These are phyloP conservation scores for Dromas ardeola DNA, from an alignment of 2,113 vertebrate species.

Conservation along the genomic window DNA sequence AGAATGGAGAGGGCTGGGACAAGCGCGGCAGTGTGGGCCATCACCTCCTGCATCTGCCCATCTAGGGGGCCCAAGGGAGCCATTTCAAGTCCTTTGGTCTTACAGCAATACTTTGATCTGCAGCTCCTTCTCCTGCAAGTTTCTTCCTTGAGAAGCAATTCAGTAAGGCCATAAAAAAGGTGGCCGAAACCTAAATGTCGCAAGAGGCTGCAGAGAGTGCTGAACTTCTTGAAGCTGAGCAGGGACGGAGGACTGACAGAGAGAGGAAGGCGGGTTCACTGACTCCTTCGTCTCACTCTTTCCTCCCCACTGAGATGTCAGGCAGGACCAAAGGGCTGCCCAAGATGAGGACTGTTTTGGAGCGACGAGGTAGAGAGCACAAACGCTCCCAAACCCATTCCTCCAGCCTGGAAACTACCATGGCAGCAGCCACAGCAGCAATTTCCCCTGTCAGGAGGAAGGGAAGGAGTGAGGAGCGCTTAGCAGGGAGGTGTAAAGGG, in stretches of 20 bases:
- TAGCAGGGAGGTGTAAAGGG: slow-evolving; percentile 1
- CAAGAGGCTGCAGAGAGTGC: neutral
- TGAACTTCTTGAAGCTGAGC: neutral
- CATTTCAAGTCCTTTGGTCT: neutral
- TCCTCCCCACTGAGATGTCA: neutral
- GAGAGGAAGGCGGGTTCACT: neutral
- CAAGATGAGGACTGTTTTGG: neutral
- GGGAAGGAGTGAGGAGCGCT: neutral
- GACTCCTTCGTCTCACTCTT: neutral
- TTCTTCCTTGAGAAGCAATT: neutral
- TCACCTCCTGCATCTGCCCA: neutral
- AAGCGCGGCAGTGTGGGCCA: neutral
- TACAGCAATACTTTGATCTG: neutral
- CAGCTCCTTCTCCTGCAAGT: neutral
- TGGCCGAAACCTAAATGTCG: neutral
- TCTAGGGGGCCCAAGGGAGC: neutral
- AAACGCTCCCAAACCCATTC: neutral
- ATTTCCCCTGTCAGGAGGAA: neutral
- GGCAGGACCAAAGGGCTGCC: neutral
- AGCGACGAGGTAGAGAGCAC: rapidly evolving
- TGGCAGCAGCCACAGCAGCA: neutral
- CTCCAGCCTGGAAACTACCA: neutral
- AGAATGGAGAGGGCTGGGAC: neutral
- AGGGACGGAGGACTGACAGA: neutral
- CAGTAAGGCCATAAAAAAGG: neutral